Percentiles rank a stretch among this genome's conserved stretches.
Evolutionary conservation across 2,113 vertebrate species (phyloP).

Genomic region (Seriola dumerili): DNA sequence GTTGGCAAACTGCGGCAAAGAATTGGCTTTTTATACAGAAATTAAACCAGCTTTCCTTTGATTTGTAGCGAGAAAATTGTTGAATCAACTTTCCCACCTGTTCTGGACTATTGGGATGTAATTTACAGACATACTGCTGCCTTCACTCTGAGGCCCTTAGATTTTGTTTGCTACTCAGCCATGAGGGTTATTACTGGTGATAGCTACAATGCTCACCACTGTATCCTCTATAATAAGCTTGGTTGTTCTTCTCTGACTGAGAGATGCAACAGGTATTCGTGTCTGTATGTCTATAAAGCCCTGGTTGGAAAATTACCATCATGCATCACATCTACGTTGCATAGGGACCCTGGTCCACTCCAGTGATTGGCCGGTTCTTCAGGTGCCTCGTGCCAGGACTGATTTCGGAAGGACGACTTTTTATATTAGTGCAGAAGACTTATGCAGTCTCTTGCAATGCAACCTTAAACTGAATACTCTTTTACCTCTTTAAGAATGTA

Average conservation of each 20-base stretch:
- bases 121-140: not conserved
- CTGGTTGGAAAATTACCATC: not conserved
- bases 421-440: not conserved
- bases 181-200: not conserved
- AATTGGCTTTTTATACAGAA: not conserved
- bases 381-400: not conserved
- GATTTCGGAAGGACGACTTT: not conserved
- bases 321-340: not conserved
- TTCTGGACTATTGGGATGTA: not conserved
- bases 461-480: not conserved
- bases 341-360: too few species aligned
- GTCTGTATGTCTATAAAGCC: too few species aligned
- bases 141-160: not conserved
- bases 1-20: not conserved
- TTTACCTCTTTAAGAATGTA: too few species aligned
- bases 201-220: not conserved
- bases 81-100: not conserved
- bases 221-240: not conserved
- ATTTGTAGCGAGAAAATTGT: not conserved
- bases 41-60: not conserved
- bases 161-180: not conserved
- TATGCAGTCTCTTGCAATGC: not conserved
- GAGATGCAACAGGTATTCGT: too few species aligned
- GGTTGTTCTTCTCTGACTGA: too few species aligned
- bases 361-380: not conserved